Evolutionary conservation across 2,113 vertebrate species (phyloP), one percentile per base, ranked within the genome.

Genomic region (Sigmodon hispidus): DNA sequence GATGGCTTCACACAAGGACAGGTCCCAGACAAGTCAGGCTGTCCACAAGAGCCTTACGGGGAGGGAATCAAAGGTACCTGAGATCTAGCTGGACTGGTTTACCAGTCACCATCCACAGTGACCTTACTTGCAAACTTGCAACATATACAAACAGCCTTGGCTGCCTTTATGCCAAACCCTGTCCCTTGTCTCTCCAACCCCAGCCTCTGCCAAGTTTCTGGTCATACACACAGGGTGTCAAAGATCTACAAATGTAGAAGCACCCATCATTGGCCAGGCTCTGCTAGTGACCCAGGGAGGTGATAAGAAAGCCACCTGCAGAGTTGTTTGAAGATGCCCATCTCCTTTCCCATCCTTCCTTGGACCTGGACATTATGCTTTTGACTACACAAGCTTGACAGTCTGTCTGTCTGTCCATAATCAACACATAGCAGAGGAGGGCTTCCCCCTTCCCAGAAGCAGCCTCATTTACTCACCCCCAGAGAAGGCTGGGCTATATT

Each of bases 401-500:
- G 97, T 83, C 57, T 26, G 97, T 96, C 98, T 97, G 97, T 83
- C 57, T 26, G 97, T 96, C 98, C 98, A 97, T 97, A 98, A 98
- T 98, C 97, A 98, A 97, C 95, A 88, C 40, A 69, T 76, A 97
- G 97, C 87, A 97, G 98, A 98, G 93, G 98, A 98, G 98, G 98
- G 98, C 97, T 98, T 98, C 91, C 97, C 98, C 97, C 98, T 98
- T 97, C 97, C 98, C 98, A 97, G 19, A 45, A 45, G 94, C 97
- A 94, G 94, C 98, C 96, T 98, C 98, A 98, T 98, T 99, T 98
- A 98, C 98, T 98, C 98, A 97, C 97, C 98, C 98, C 96, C 97
- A 98, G 98, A 98, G 98, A 98, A 97, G 97, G 93, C 98, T 93
- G 91, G 87, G 97, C 98, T 99, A 99, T 99, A 98, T 99, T 98